These are phyloP conservation scores for Protonemura montana DNA, from an alignment of 2,888 invertebrate genomes.

Conservation along the genomic window DNA sequence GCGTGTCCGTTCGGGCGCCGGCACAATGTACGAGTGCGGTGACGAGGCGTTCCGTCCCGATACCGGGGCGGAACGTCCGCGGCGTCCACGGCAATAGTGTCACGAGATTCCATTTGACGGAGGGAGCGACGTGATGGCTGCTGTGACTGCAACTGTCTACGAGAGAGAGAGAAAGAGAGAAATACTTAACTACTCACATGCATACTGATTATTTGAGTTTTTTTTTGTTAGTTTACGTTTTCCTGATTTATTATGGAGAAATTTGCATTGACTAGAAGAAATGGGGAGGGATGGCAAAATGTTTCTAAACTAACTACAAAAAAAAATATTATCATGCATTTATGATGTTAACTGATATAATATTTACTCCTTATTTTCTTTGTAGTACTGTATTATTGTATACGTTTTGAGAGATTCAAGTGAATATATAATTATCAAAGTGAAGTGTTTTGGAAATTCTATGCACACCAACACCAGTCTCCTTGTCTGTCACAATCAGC, in stretches of 20 bases:
- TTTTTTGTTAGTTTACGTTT: slow-evolving; percentile 8
- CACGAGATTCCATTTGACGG: slow-evolving; percentile 31
- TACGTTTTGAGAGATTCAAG: slow-evolving; percentile 48
- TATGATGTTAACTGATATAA: slow-evolving; percentile 45
- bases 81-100: not conserved
- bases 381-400: slow-evolving; percentile 50
- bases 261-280: slow-evolving; percentile 46
- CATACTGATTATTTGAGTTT: slow-evolving; percentile 29
- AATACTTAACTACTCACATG: slow-evolving; percentile 31
- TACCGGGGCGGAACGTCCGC: not conserved
- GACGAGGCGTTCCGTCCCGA: not conserved
- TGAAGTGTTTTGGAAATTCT: slow-evolving; percentile 21
- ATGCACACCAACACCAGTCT: not conserved
- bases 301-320: slow-evolving; percentile 43
- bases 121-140: slow-evolving; percentile 39
- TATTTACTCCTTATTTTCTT: slow-evolving; percentile 49
- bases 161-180: slow-evolving; percentile 1
- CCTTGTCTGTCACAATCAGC: not conserved
- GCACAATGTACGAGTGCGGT: not conserved
- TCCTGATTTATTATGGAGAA: slow-evolving; percentile 44
- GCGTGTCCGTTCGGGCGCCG: not conserved
- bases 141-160: slow-evolving; percentile 49
- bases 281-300: slow-evolving; percentile 48
- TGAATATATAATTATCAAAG: slow-evolving; percentile 46
- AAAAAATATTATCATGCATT: slow-evolving; percentile 50